Evolutionary conservation across 2,113 vertebrate genomes (phyloP).

Genomic region (Sus scrofa): T2T-Sscrofa CM000830.6:116192501-116193000

Average conservation of each 20-base stretch:
- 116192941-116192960: conserved; percentile 20
- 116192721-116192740: not conserved
- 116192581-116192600: not conserved
- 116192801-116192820: not conserved
- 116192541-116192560: not conserved
- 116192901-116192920: conserved; percentile 51
- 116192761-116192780: not conserved
- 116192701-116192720: not conserved
- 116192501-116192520: not conserved
- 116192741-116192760: not conserved
- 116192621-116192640: not conserved
- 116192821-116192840: not conserved
- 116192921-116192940: conserved; percentile 2
- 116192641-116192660: not conserved
- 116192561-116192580: conserved; percentile 31
- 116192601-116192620: not conserved
- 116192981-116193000: conserved; percentile 28
- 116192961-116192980: not conserved
- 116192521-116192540: not conserved
- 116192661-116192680: not conserved
- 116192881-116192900: conserved; percentile 45
- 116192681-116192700: not conserved
- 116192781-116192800: conserved; percentile 46
- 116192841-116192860: conserved; percentile 11
- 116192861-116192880: not conserved